Percentiles rank a stretch among this genome's conserved stretches.
Conservation (phyloP, 1,140 invertebrate species). For the Drosophila elegans region DNA sequence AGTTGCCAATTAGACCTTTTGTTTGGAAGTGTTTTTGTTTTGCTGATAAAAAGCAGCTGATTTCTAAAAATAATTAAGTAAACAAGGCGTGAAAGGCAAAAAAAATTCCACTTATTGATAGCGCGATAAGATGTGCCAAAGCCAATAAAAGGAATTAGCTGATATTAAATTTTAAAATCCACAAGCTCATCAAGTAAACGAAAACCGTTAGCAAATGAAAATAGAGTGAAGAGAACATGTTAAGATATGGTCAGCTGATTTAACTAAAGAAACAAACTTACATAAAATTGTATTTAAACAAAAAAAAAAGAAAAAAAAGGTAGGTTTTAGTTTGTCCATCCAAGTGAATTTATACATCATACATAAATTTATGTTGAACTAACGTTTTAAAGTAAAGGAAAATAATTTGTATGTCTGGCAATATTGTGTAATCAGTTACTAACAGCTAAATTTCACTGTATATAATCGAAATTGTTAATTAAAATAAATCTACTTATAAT, state of each 20-base stretch:
- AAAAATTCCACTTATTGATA: conserved; percentile 11
- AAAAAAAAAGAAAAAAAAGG: too few species aligned
- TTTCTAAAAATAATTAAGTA: conserved; percentile 44
- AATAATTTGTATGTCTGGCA: too few species aligned
- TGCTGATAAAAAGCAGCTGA: conserved; percentile 26
- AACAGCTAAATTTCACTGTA: too few species aligned
- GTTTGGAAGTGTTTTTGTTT: conserved; percentile 21
- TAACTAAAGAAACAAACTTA: background rate
- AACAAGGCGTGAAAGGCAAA: conserved; percentile 24
- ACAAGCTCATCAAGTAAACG: conserved; percentile 4
- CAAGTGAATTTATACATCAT: too few species aligned
- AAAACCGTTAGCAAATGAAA: conserved; percentile 12
- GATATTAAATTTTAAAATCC: background rate
- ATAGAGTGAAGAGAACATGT: background rate
- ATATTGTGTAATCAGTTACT: too few species aligned
- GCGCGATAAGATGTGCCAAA: background rate
- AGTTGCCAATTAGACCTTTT: conserved; percentile 16
- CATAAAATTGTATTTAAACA: background rate
- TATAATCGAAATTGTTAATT: too few species aligned
- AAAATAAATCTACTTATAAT: background rate
- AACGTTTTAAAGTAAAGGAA: too few species aligned
- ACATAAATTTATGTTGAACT: too few species aligned
- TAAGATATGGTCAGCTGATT: background rate
- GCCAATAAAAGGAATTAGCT: background rate
- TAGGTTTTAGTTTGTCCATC: too few species aligned